Base-by-base conservation (phyloP, 2,888 invertebrate species). In the Smittia sp. region DNA sequence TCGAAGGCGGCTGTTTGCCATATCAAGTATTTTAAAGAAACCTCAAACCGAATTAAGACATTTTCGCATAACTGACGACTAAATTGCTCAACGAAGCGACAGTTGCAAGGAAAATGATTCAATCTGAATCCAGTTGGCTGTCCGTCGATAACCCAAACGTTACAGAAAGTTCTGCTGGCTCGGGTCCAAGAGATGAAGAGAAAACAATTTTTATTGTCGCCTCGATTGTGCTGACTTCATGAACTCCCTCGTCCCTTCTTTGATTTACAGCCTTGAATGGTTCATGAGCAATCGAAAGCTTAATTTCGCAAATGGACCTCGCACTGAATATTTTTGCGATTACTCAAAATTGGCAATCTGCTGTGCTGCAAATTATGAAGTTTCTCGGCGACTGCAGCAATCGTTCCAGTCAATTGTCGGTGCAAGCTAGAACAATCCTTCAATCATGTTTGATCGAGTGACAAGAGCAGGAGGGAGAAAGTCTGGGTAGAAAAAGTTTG, bases 191-290 rank as follows among this genome's bases (percentile, higher is more conserved):
- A 58, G 58, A 18, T 32, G 22, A 20, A 58, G 58, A 22, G 22
- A 58, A 58, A 58, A 58, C 9, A 20, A 13, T 58, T 58, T 58
- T 58, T 58, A 58, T 58, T 58, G n/a, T 58, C 58, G n/a, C n/a
- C 58, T 58, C 9, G 58, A 58, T 58, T 58, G 58, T 58, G 58
- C 22, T 22, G 7, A 9, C 20, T 58, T 7, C n/a, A 58, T 58
- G 22, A 58, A 58, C 18, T 22, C 22, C 32, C 32, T 6, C 32
- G 32, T 32, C 58, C 22, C 58, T 22, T 18, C 58, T 58, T 18
- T 58, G 58, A 58, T 58, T 58, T 58, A 58, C 58, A 58, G 58
- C 58, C 18, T 58, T 22, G n/a, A 58, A 58, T 18, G 22, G 18
- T 58, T 58, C 18, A 18, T 58, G 22, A 7, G n/a, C 3, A 58